A percentile compares a stretch with the other conserved stretches of the same genome.
Conservation (phyloP, 2,888 invertebrate genomes). For the Athalia cordata region DNA sequence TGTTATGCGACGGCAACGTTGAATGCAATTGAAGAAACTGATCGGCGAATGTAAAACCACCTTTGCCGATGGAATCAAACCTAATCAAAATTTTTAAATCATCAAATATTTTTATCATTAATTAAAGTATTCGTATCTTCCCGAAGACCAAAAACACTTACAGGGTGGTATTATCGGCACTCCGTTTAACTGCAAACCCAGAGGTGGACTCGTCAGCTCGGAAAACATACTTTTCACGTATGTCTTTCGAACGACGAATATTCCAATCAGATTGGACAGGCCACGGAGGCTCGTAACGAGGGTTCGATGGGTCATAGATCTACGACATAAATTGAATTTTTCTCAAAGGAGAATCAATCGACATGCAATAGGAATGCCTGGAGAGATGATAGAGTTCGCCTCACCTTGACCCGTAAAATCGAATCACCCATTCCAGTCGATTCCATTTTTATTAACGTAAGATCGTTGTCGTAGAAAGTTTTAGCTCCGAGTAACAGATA, state of each 20-base stretch:
- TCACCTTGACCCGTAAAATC: conserved; percentile 81
- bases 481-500: conserved; percentile 76
- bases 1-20: conserved; percentile 77
- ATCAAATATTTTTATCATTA: background rate
- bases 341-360: background rate
- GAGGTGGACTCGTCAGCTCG: conserved; percentile 75
- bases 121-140: too few relatives aligned
- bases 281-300: conserved; percentile 81
- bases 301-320: conserved; percentile 75
- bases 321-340: conserved; percentile 61
- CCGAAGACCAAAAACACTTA: conserved; percentile 48
- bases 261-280: conserved; percentile 68
- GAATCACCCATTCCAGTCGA: conserved; percentile 79
- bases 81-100: conserved; percentile 68
- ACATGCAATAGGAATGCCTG: background rate
- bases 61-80: conserved; percentile 81
- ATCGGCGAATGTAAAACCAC: conserved; percentile 84
- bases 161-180: conserved; percentile 61
- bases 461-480: conserved; percentile 81
- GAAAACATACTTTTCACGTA: conserved; percentile 75
- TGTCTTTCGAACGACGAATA: conserved; percentile 75
- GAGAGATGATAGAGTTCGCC: background rate
- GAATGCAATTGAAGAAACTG: conserved; percentile 84
- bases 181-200: conserved; percentile 80
- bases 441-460: conserved; percentile 77